A percentile compares a stretch with the other conserved stretches of the same genome.
Evolutionary conservation across 2,797 vertebrate species (phyloP).

Genomic region (Steatocranus sp.): DNA sequence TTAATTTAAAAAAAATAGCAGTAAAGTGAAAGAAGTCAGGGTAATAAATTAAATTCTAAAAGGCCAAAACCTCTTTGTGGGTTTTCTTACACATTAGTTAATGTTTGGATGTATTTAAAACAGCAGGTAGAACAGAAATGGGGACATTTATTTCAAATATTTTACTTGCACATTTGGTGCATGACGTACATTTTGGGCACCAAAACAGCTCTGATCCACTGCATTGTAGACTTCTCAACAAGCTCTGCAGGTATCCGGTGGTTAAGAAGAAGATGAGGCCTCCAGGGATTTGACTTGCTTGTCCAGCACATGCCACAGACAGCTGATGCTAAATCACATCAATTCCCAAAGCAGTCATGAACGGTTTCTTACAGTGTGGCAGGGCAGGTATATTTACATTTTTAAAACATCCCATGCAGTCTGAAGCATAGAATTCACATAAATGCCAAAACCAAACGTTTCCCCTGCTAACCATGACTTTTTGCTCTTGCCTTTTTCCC

Average conservation of each 20-base stretch:
- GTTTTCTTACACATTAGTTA: background rate
- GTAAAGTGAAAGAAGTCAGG: background rate
- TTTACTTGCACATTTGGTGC: background rate
- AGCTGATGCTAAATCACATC: background rate
- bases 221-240: background rate
- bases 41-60: background rate
- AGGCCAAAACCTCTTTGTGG: background rate
- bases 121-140: background rate
- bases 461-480: background rate
- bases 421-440: background rate
- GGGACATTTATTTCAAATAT: background rate
- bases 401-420: background rate
- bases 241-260: background rate
- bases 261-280: background rate
- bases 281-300: background rate
- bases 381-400: background rate
- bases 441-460: background rate
- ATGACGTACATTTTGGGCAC: background rate
- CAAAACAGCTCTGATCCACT: background rate
- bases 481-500: background rate
- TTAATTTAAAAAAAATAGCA: fast-evolving
- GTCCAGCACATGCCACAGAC: background rate
- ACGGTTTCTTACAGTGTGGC: background rate
- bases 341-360: background rate
- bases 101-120: background rate